Percentiles rank a stretch among this genome's conserved stretches.
Evolutionary conservation across 23 tunicate genomes (phyloP).

Genomic region (Trididemnum clinides): DNA sequence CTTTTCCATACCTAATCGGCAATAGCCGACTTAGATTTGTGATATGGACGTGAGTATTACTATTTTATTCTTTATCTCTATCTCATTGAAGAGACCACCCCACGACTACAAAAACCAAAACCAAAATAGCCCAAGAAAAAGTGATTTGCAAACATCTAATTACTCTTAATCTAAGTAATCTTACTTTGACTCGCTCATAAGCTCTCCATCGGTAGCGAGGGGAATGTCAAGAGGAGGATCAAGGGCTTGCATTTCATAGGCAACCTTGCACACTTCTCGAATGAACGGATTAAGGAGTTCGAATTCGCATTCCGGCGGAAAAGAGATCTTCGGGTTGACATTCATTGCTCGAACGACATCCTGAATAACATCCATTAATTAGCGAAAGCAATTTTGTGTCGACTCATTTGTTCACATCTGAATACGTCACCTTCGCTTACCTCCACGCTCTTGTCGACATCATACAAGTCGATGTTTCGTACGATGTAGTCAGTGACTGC

Average conservation of each 20-base stretch:
- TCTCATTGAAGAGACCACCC: no score
- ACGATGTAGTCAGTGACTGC: constrained; percentile 98
- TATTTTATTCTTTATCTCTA: no score
- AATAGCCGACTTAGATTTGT: not conserved
- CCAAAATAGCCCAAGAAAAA: no score
- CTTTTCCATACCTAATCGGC: not conserved
- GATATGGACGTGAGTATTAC: no score
- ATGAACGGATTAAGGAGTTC: constrained; percentile 78
- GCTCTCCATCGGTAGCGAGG: constrained; percentile 92
- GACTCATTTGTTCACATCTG: not conserved
- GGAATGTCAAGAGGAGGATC: constrained; percentile 96
- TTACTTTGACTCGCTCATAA: constrained; percentile 80
- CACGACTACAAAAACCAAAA: not conserved
- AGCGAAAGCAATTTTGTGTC: not conserved
- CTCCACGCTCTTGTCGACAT: constrained; percentile 93
- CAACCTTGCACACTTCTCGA: constrained; percentile 94
- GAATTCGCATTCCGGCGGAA: constrained; percentile 99
- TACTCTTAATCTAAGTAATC: no score
- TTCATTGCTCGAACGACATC: constrained; percentile 97
- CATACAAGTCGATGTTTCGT: constrained; percentile 91
- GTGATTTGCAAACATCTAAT: no score
- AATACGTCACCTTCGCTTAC: constrained; percentile 63
- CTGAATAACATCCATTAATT: constrained; percentile 7
- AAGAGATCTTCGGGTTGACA: constrained; percentile 93
- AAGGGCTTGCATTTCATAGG: constrained; percentile 95